These are phyloP conservation scores for Poecile montanus DNA, from an alignment of 2,797 vertebrate genomes.

Conservation along the genomic window DNA sequence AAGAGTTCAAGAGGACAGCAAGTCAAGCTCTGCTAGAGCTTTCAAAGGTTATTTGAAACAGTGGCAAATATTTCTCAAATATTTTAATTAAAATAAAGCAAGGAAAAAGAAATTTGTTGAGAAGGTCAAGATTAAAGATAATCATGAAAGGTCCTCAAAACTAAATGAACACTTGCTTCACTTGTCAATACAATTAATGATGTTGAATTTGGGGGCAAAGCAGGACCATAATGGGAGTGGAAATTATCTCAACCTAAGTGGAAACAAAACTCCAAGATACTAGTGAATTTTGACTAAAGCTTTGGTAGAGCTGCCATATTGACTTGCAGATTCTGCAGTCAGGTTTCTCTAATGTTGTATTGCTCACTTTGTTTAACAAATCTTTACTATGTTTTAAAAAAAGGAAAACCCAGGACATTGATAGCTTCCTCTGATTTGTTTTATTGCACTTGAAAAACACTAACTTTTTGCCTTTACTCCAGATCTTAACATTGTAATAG, in stretches of 20 bases:
- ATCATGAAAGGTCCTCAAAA: constrained; percentile 10
- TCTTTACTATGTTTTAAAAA: not conserved
- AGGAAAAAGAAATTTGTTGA: not conserved
- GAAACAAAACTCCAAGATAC: not conserved
- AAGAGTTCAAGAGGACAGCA: constrained; percentile 25
- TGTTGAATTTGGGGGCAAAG: not conserved
- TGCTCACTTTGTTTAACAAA: not conserved
- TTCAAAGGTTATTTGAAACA: constrained; percentile 40
- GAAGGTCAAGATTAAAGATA: constrained; percentile 21
- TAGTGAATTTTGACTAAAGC: not conserved
- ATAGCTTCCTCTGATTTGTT: not conserved
- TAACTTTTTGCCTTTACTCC: not conserved
- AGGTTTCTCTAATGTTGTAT: not conserved
- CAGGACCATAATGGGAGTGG: not conserved
- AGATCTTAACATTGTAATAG: not conserved
- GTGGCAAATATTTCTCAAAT: not conserved
- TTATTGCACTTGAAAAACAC: not conserved
- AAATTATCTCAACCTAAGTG: not conserved
- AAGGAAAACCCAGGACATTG: not conserved
- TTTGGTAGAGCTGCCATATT: not conserved
- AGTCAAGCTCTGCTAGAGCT: constrained; percentile 9
- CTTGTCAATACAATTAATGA: not conserved
- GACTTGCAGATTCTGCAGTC: not conserved
- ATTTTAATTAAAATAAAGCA: constrained; percentile 27
- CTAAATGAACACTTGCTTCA: constrained; percentile 4